Evolutionary conservation across 2,888 invertebrate genomes (phyloP).

Genomic region (Morpho helenor): DNA sequence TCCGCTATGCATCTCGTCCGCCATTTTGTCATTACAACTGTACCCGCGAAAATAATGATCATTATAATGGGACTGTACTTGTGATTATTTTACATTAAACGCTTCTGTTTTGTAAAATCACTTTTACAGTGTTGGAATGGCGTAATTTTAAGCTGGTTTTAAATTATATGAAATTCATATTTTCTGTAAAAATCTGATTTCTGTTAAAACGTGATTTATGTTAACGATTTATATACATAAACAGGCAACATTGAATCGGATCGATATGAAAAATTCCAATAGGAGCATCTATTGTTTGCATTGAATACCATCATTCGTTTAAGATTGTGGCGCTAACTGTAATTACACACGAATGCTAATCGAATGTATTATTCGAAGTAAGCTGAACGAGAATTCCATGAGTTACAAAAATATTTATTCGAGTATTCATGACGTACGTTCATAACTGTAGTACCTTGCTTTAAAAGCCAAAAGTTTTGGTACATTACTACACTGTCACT

Average conservation of each 20-base stretch:
- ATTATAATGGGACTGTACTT: constrained; percentile 20
- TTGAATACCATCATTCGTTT: constrained; percentile 17
- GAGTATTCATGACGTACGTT: neutral
- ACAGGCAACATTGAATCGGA: constrained; percentile 2
- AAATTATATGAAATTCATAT: neutral
- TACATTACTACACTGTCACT: no score
- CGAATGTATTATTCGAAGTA: neutral
- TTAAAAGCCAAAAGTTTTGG: no score
- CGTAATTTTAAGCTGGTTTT: neutral
- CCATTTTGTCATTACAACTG: constrained; percentile 22
- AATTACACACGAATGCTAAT: constrained; percentile 43
- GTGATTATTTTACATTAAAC: constrained; percentile 18
- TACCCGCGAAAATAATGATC: constrained; percentile 22
- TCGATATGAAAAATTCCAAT: constrained; percentile 14
- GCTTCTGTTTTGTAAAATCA: constrained; percentile 4
- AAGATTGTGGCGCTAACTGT: constrained; percentile 47
- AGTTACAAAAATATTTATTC: no score
- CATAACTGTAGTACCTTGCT: no score
- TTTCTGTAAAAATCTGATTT: no score
- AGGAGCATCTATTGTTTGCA: constrained; percentile 13
- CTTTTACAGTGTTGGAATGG: neutral
- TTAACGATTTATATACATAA: neutral
- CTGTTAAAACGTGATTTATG: no score
- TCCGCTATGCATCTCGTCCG: constrained; percentile 11
- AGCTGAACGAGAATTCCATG: no score